These are phyloP conservation scores for Octopus sinensis DNA, from an alignment of 1,140 invertebrate species.

Conservation along the genomic window DNA sequence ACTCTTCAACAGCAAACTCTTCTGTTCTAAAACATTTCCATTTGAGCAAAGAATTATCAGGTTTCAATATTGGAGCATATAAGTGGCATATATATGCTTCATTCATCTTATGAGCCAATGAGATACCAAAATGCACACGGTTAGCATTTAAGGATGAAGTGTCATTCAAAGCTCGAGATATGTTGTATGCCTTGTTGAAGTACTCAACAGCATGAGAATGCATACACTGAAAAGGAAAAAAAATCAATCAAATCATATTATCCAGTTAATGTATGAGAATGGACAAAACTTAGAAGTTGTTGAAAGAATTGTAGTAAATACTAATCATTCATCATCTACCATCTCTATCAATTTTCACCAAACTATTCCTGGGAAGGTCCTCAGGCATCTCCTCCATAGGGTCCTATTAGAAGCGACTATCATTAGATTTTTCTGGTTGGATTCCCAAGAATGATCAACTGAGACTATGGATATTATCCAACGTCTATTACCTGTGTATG, in stretches of 20 bases:
- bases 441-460: too few relatives aligned
- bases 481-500: too few relatives aligned
- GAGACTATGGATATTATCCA: too few relatives aligned
- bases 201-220: constrained; percentile 55
- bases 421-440: too few relatives aligned
- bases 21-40: background rate
- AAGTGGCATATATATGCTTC: constrained; percentile 38
- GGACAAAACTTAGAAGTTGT: too few relatives aligned
- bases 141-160: constrained; percentile 43
- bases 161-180: constrained; percentile 48
- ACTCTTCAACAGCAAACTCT: background rate
- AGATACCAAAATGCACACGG: constrained; percentile 52
- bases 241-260: background rate
- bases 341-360: too few relatives aligned
- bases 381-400: too few relatives aligned
- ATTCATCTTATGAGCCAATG: constrained; percentile 54
- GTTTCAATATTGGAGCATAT: background rate
- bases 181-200: constrained; percentile 56
- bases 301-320: too few relatives aligned
- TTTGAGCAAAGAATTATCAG: background rate
- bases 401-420: too few relatives aligned
- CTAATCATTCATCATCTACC: too few relatives aligned
- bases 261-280: too few relatives aligned
- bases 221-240: constrained; percentile 42
- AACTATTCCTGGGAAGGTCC: too few relatives aligned